Conservation (phyloP, 2,888 invertebrate species). For the Nephrotoma guestfalica region DNA sequence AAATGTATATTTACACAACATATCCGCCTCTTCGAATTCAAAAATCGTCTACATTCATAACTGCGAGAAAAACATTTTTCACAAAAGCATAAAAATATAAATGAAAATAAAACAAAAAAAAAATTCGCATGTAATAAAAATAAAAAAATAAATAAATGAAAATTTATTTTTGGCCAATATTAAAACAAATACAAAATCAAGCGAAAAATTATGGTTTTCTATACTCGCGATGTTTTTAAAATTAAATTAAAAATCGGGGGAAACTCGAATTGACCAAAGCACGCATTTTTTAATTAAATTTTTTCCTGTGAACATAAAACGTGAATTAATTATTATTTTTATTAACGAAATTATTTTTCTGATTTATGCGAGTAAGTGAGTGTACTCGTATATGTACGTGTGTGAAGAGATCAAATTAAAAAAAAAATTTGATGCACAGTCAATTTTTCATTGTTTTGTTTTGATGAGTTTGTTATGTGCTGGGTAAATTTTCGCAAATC, state of each 20-base stretch:
- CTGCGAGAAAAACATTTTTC: not conserved
- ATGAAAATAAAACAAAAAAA: not conserved
- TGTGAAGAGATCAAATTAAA: no score
- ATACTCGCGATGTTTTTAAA: not conserved
- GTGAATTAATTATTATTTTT: not conserved
- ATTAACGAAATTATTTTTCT: not conserved
- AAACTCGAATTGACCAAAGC: not conserved
- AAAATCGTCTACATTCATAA: not conserved
- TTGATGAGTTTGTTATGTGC: not conserved
- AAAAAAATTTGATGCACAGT: no score
- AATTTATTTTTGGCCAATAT: not conserved
- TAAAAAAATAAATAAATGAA: not conserved
- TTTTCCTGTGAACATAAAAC: not conserved
- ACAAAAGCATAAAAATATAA: not conserved
- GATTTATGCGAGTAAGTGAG: not conserved
- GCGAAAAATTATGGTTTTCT: not conserved
- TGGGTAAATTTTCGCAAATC: not conserved
- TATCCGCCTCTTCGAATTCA: not conserved
- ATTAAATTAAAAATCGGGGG: not conserved
- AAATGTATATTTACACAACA: not conserved
- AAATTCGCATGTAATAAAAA: not conserved
- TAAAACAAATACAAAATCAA: not conserved
- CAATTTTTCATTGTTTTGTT: no score
- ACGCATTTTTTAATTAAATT: not conserved
- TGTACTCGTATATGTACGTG: no score